Conservation (phyloP, 2,888 invertebrate genomes). For the Cremastinae sp. region DNA sequence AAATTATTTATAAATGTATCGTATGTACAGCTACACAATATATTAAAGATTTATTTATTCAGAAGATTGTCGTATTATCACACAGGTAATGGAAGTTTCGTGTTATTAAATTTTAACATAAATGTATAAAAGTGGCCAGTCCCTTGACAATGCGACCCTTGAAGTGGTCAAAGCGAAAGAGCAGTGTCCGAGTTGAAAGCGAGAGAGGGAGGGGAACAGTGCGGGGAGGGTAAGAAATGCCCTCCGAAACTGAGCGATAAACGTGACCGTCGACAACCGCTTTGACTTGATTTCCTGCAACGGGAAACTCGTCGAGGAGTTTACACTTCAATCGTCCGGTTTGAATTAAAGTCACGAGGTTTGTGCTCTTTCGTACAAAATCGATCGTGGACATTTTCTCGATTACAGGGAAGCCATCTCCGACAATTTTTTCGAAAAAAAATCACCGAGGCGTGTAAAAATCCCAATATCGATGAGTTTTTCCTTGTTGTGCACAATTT, state of each 20-base stretch:
- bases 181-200: conserved; percentile 11
- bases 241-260: conserved; percentile 32
- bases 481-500: background rate
- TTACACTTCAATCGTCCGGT: conserved; percentile 32
- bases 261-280: conserved; percentile 39
- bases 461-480: too few relatives aligned
- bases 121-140: background rate
- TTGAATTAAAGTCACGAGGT: background rate
- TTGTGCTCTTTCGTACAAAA: too few relatives aligned
- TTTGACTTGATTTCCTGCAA: conserved; percentile 34
- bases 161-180: conserved; percentile 34
- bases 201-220: conserved; percentile 9
- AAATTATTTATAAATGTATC: too few relatives aligned
- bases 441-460: too few relatives aligned
- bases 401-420: too few relatives aligned
- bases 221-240: conserved; percentile 5
- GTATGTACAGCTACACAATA: too few relatives aligned
- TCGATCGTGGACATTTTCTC: too few relatives aligned
- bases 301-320: conserved; percentile 13
- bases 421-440: too few relatives aligned
- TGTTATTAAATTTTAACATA: conserved; percentile 19
- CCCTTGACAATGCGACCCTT: conserved; percentile 29
- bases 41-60: too few relatives aligned
- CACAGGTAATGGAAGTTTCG: conserved; percentile 25
- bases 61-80: background rate